phyloP scores from a whole-genome alignment of 2,888 invertebrate species.

The Drosophila putrida region DNA sequence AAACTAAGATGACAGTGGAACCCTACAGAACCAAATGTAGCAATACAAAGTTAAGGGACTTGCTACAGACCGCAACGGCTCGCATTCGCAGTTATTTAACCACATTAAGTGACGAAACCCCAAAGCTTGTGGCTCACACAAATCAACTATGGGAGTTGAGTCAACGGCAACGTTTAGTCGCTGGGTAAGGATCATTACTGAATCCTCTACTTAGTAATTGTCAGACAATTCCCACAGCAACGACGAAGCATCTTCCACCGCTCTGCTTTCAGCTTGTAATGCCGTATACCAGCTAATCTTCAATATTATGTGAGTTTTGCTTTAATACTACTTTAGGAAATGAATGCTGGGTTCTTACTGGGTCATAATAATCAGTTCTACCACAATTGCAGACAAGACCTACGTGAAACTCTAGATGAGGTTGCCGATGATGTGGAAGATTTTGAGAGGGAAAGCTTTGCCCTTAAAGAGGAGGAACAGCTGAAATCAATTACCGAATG shows the following conservation, averaged over 20 bases:
- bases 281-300: conserved; percentile 29
- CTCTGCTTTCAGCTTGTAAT: conserved; percentile 43
- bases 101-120: neutral
- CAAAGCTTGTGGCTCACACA: conserved; percentile 20
- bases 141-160: conserved; percentile 56
- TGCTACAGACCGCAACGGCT: conserved; percentile 23
- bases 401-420: conserved; percentile 12
- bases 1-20: conserved; percentile 24
- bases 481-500: conserved; percentile 16
- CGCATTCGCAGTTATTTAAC: conserved; percentile 29
- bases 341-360: too few relatives aligned
- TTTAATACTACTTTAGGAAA: neutral
- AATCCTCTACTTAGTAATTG: neutral
- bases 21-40: conserved; percentile 20
- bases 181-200: conserved; percentile 40
- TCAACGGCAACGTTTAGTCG: conserved; percentile 45
- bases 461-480: conserved; percentile 7
- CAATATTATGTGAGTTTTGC: conserved; percentile 48
- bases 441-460: conserved; percentile 18
- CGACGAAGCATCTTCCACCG: conserved; percentile 22
- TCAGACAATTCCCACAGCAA: conserved; percentile 32
- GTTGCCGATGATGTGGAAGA: conserved; percentile 20
- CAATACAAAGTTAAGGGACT: conserved; percentile 16
- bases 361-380: neutral
- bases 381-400: conserved; percentile 27